Percentiles rank a stretch among this genome's conserved stretches.
These are phyloP conservation scores for Teleogryllus occipitalis DNA, from an alignment of 1,140 invertebrate species.

Conservation along the genomic window DNA sequence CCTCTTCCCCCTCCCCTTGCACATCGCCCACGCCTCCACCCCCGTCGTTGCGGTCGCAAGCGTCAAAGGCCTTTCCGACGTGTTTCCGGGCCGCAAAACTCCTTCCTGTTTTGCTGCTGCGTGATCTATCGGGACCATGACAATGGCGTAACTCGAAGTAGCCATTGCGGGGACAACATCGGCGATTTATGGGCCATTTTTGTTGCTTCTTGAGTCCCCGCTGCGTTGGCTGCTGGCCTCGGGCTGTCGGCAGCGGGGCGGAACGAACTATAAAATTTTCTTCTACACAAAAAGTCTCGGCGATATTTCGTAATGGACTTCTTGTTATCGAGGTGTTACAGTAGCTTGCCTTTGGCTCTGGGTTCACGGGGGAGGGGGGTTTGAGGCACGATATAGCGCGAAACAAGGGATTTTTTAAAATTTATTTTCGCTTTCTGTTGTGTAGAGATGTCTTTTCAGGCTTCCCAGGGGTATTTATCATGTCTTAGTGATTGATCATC, in stretches of 20 bases:
- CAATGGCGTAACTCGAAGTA: background rate
- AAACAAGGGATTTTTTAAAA: too few relatives aligned
- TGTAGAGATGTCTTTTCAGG: too few relatives aligned
- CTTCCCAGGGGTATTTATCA: too few relatives aligned
- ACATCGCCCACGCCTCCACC: background rate
- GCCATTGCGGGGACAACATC: background rate
- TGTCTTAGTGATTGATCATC: too few relatives aligned
- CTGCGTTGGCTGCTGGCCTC: background rate
- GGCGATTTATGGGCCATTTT: background rate
- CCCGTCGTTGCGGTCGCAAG: background rate
- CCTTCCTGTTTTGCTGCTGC: background rate
- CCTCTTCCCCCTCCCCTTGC: too few relatives aligned
- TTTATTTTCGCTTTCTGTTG: too few relatives aligned
- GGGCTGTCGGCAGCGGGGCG: too few relatives aligned
- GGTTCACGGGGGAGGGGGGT: background rate
- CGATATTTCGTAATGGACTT: background rate
- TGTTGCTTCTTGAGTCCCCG: background rate
- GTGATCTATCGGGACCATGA: background rate
- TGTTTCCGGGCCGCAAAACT: background rate
- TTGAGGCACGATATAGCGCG: background rate
- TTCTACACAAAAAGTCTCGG: background rate
- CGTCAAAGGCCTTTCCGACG: background rate
- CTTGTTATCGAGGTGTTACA: background rate
- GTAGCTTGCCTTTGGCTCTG: background rate
- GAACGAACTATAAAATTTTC: conserved; percentile 1